Evolutionary conservation across 2,113 vertebrate genomes (phyloP).

Genomic region (Lepus timidus): DNA sequence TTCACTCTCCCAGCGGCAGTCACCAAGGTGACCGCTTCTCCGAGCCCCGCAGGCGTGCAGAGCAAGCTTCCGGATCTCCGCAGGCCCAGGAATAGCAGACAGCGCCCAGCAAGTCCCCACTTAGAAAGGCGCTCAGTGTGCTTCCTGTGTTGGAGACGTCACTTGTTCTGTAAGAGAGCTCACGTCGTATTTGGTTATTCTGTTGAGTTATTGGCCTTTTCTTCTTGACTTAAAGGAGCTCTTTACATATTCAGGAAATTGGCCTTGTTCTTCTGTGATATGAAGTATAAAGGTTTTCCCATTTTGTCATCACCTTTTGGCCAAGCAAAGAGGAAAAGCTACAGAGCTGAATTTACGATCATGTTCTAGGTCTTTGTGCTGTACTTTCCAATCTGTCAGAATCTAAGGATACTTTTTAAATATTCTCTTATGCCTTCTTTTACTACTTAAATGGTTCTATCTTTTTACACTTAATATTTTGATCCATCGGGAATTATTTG

Average conservation of each 20-base stretch:
- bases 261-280: neutral
- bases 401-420: neutral
- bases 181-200: neutral
- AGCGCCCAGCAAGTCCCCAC: no score
- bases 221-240: neutral
- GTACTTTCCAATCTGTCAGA: neutral
- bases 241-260: neutral
- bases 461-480: neutral
- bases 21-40: no score
- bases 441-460: neutral
- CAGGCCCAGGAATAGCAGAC: no score
- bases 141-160: neutral
- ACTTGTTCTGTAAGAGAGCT: neutral
- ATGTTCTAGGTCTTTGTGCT: neutral
- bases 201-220: neutral
- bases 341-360: neutral
- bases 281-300: neutral
- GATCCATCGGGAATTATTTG: neutral
- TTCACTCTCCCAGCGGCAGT: neutral
- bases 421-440: neutral
- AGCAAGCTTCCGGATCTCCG: no score
- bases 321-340: neutral
- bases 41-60: no score
- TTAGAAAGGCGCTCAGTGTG: neutral
- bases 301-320: neutral